Conservation (phyloP, 2,797 vertebrate species). For the Sebastes oblongus region DNA sequence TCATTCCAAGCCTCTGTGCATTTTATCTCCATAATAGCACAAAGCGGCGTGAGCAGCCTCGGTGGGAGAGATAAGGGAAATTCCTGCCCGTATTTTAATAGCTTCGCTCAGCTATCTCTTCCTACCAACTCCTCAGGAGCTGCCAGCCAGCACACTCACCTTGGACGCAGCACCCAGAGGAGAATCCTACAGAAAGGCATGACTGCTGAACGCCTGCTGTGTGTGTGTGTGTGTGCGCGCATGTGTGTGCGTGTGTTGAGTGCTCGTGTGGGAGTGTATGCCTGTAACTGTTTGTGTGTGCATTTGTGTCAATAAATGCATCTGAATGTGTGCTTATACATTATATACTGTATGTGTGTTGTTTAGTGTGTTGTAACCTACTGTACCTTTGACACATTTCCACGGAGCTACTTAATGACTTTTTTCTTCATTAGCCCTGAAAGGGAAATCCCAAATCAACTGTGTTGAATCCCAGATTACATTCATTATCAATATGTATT, state of each 20-base stretch:
- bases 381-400: not conserved
- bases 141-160: slow-evolving; percentile 84
- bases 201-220: slow-evolving; percentile 57
- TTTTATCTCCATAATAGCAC: slow-evolving; percentile 91
- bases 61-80: slow-evolving; percentile 81
- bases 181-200: slow-evolving; percentile 82
- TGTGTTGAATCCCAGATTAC: not conserved
- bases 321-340: not conserved
- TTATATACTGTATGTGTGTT: not conserved
- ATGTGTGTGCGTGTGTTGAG: not conserved
- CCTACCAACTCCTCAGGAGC: slow-evolving; percentile 86
- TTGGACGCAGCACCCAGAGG: slow-evolving; percentile 84
- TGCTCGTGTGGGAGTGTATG: slow-evolving; percentile 24
- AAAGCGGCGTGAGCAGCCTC: slow-evolving; percentile 84
- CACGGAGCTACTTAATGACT: not conserved
- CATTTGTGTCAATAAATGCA: slow-evolving; percentile 23
- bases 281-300: slow-evolving; percentile 13
- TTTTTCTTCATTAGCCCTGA: not conserved
- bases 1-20: slow-evolving; percentile 79
- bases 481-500: not conserved
- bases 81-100: slow-evolving; percentile 90
- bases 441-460: not conserved
- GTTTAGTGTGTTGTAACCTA: not conserved
- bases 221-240: slow-evolving; percentile 15
- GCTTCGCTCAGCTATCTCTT: slow-evolving; percentile 86